Conservation (phyloP, 2,888 invertebrate genomes). For the Drosophila dives region DNA sequence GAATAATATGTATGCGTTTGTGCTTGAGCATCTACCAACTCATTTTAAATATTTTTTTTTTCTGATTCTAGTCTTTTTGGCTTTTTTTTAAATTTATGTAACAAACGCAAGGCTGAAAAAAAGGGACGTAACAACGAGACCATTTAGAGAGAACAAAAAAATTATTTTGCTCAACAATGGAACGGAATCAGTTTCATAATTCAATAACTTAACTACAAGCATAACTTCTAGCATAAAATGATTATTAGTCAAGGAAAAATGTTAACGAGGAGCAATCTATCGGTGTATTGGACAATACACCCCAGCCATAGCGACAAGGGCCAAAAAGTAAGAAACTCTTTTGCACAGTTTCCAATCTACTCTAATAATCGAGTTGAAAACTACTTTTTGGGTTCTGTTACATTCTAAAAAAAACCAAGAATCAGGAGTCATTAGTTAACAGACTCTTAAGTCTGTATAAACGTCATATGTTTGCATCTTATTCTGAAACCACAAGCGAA, state of each 20-base stretch:
- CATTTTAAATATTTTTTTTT: too few relatives aligned
- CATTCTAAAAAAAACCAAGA: background rate
- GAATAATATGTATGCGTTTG: background rate
- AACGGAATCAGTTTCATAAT: background rate
- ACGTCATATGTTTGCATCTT: background rate
- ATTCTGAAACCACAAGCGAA: too few relatives aligned
- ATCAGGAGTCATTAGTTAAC: background rate
- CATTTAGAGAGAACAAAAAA: background rate
- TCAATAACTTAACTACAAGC: background rate
- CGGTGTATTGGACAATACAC: background rate
- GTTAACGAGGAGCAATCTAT: background rate
- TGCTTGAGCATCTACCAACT: background rate
- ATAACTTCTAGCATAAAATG: background rate
- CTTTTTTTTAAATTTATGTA: background rate
- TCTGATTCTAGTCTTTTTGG: background rate
- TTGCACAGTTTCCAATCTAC: background rate
- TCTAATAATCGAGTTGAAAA: background rate
- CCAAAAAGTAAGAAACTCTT: too few relatives aligned
- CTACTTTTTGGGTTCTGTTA: background rate
- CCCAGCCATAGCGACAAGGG: background rate
- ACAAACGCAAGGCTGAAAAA: background rate
- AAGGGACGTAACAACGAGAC: background rate
- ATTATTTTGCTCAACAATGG: background rate
- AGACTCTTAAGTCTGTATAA: background rate
- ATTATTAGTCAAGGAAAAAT: background rate